Evolutionary conservation across 2,797 vertebrate genomes (phyloP).

Genomic region (Spondyliosoma cantharus): DNA sequence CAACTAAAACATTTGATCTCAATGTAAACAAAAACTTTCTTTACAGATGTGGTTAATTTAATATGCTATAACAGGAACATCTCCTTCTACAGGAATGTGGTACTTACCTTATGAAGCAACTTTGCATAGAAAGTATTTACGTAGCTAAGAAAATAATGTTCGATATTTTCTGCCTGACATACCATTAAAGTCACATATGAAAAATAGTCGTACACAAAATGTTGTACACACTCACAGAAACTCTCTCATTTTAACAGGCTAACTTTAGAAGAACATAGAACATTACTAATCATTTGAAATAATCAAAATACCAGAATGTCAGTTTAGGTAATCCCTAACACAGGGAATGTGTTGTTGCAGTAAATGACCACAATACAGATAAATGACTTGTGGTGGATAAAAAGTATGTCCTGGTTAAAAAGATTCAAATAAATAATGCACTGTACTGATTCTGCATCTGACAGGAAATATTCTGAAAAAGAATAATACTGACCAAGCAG

Average conservation of each 20-base stretch:
- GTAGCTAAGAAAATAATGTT: conserved; percentile 75
- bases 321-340: conserved; percentile 36
- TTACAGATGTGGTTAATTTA: conserved; percentile 43
- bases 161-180: conserved; percentile 69
- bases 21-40: conserved; percentile 33
- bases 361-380: conserved; percentile 56
- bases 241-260: conserved; percentile 49
- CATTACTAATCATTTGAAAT: conserved; percentile 39
- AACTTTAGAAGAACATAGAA: conserved; percentile 50
- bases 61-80: conserved; percentile 62
- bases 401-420: conserved; percentile 67
- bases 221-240: conserved; percentile 52
- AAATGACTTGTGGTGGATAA: conserved; percentile 56
- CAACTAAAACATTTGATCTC: conserved; percentile 47
- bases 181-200: conserved; percentile 61
- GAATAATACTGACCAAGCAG: conserved; percentile 80
- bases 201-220: conserved; percentile 62
- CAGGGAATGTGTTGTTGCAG: conserved; percentile 59
- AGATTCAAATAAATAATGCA: conserved; percentile 69
- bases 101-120: conserved; percentile 64
- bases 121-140: conserved; percentile 85
- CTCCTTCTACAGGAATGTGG: conserved; percentile 64
- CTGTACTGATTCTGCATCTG: conserved; percentile 72
- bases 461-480: conserved; percentile 78
- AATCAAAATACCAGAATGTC: conserved; percentile 43